A percentile compares a stretch with the other conserved stretches of the same genome.
Evolutionary conservation across 2,113 vertebrate genomes (phyloP).

Genomic region (Cephalopholis sonnerati): DNA sequence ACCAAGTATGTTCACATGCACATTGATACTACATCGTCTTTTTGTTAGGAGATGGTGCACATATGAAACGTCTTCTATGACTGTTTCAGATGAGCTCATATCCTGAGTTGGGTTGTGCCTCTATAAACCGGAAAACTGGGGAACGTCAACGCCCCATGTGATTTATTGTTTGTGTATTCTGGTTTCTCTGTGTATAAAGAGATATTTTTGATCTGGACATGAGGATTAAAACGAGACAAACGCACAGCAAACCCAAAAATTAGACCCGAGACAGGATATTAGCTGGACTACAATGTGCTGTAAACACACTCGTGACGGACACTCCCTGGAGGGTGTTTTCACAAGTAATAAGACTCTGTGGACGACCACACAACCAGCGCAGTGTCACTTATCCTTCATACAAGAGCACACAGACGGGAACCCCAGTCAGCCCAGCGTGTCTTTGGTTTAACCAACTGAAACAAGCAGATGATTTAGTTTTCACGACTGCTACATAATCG

Average conservation of each 20-base stretch:
- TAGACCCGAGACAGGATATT: constrained; percentile 7
- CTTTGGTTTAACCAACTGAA: constrained; percentile 76
- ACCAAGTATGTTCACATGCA: constrained; percentile 17
- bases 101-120: not conserved
- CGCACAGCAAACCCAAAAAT: not conserved
- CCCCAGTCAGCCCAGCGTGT: constrained; percentile 40
- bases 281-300: constrained; percentile 28
- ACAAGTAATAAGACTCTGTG: constrained; percentile 42
- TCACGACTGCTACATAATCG: constrained; percentile 34
- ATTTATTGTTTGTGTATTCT: not conserved
- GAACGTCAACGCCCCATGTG: not conserved
- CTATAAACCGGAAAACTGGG: not conserved
- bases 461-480: constrained; percentile 31
- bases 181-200: not conserved
- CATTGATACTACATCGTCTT: not conserved
- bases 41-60: not conserved
- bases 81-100: not conserved
- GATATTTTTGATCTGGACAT: not conserved
- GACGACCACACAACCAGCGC: constrained; percentile 37
- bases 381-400: constrained; percentile 47
- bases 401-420: constrained; percentile 19
- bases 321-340: constrained; percentile 27
- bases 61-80: not conserved
- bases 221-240: not conserved
- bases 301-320: constrained; percentile 36